Evolutionary conservation across 2,888 invertebrate genomes (phyloP).

Genomic region (Calameuta filiformis): DNA sequence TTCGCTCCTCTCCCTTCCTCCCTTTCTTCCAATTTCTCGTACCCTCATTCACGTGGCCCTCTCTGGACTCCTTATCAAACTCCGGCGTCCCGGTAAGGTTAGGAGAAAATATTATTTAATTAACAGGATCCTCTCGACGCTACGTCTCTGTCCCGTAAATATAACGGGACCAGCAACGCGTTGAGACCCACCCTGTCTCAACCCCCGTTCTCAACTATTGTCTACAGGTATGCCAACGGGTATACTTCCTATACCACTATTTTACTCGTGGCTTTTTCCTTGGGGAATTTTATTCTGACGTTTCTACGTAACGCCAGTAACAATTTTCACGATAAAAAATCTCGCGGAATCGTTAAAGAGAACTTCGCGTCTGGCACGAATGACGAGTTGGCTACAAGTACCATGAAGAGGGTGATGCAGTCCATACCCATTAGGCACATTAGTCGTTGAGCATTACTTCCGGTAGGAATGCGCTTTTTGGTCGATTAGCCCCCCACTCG

Average conservation of each 20-base stretch:
- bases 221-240: neutral
- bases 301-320: neutral
- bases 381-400: neutral
- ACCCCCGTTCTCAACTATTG: neutral
- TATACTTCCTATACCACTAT: neutral
- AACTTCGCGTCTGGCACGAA: neutral
- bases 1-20: constrained; percentile 1
- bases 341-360: neutral
- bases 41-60: constrained; percentile 11
- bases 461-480: constrained; percentile 54
- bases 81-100: constrained; percentile 31
- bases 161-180: neutral
- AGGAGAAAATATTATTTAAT: constrained; percentile 64
- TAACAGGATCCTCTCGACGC: constrained; percentile 42
- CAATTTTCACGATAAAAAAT: neutral
- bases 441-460: constrained; percentile 34
- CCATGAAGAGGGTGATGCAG: neutral
- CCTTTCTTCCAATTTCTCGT: constrained; percentile 2
- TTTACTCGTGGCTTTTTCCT: neutral
- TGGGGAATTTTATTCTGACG: neutral
- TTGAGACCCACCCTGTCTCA: neutral
- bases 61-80: constrained; percentile 21
- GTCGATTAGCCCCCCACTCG: constrained; percentile 55
- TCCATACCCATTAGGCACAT: neutral
- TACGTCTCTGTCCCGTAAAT: neutral